Evolutionary conservation across 2,888 invertebrate genomes (phyloP).

Genomic region (Dexiosoma caninum): DNA sequence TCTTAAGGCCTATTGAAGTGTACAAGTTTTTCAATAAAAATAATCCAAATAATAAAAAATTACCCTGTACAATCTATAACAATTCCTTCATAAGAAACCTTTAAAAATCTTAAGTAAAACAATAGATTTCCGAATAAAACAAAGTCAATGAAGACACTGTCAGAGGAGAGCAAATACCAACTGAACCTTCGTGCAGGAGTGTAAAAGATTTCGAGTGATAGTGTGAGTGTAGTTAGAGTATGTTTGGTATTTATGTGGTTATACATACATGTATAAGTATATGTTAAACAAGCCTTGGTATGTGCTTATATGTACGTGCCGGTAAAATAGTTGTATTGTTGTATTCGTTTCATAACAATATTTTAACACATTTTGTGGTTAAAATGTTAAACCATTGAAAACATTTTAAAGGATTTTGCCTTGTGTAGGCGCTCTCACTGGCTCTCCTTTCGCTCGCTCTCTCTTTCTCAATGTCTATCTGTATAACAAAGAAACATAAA

Average conservation of each 20-base stretch:
- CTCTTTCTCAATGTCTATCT: too few relatives aligned
- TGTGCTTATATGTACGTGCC: background rate
- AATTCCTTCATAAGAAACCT: conserved; percentile 40
- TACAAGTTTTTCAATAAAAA: too few relatives aligned
- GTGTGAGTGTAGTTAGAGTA: background rate
- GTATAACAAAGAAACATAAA: conserved; percentile 35
- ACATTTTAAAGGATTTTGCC: conserved; percentile 28
- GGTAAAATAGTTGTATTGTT: background rate
- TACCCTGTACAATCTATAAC: background rate
- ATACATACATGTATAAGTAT: background rate
- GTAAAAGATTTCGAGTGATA: background rate
- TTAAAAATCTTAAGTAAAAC: conserved; percentile 36
- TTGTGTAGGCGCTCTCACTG: background rate
- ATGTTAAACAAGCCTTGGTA: background rate
- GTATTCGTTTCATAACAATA: conserved; percentile 36
- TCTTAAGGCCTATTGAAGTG: too few relatives aligned
- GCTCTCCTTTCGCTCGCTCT: background rate
- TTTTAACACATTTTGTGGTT: conserved; percentile 60
- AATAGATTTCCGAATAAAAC: conserved; percentile 31
- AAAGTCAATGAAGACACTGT: conserved; percentile 15
- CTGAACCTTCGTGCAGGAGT: background rate
- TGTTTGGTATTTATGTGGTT: conserved; percentile 14
- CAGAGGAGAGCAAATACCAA: background rate
- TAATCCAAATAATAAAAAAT: background rate
- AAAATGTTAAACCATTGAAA: conserved; percentile 50